A percentile compares a stretch with the other conserved stretches of the same genome.
Conservation (phyloP, 1,140 invertebrate genomes). For the Latrodectus geometricus region DNA sequence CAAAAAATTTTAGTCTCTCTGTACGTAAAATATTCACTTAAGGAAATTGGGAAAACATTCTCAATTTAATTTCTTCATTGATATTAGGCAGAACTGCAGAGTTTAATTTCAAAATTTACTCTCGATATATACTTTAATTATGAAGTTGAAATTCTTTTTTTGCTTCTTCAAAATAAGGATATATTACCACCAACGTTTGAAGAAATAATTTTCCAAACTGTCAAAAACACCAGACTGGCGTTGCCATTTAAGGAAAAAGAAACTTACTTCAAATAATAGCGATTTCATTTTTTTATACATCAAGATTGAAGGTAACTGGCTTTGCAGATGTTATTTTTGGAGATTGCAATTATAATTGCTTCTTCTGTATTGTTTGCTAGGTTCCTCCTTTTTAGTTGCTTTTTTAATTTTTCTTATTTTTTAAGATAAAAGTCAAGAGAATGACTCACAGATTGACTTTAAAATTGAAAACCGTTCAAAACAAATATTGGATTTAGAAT, state of each 20-base stretch:
- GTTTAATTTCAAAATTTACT: too few relatives aligned
- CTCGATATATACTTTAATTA: too few relatives aligned
- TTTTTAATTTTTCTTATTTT: constrained; percentile 10
- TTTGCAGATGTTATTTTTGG: constrained; percentile 47
- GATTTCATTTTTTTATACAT: constrained; percentile 31
- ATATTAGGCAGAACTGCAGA: too few relatives aligned
- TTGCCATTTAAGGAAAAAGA: constrained; percentile 6
- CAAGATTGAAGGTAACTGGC: constrained; percentile 21
- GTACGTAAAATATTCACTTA: too few relatives aligned
- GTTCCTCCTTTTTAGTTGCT: neutral
- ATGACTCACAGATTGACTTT: constrained; percentile 55
- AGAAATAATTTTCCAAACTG: constrained; percentile 59
- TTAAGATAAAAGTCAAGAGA: constrained; percentile 20
- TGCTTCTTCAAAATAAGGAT: neutral
- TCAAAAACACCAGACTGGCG: constrained; percentile 42
- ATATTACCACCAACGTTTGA: constrained; percentile 45
- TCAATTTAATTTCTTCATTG: too few relatives aligned
- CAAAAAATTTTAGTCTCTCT: too few relatives aligned
- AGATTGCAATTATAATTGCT: constrained; percentile 39
- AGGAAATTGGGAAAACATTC: too few relatives aligned
- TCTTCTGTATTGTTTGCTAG: constrained; percentile 36
- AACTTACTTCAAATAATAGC: constrained; percentile 51
- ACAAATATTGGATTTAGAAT: constrained; percentile 55
- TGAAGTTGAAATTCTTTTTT: too few relatives aligned
- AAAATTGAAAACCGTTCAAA: constrained; percentile 54